Evolutionary conservation across 2,888 invertebrate species (phyloP).

Genomic region (Agonopterix alstromeriana): DNA sequence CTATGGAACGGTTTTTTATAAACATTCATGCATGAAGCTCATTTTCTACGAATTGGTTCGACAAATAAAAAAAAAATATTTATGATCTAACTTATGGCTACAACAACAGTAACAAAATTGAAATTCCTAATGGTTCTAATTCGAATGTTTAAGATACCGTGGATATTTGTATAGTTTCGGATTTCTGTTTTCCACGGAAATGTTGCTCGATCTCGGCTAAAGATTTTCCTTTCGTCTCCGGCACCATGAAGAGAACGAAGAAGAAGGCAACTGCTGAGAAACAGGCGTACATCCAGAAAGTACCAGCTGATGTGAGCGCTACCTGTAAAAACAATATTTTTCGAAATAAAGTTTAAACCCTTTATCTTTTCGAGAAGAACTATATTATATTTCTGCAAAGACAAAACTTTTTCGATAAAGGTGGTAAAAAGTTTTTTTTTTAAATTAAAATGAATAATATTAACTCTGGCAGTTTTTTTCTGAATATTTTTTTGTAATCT

Average conservation of each 20-base stretch:
- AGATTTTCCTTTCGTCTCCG: slow-evolving; percentile 84
- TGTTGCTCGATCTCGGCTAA: slow-evolving; percentile 79
- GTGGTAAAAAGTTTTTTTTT: too few relatives aligned
- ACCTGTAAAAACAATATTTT: slow-evolving; percentile 27
- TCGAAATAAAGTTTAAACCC: not conserved
- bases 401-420: too few relatives aligned
- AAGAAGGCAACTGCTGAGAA: slow-evolving; percentile 69
- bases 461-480: too few relatives aligned
- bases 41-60: too few relatives aligned
- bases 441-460: too few relatives aligned
- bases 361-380: too few relatives aligned
- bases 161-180: slow-evolving; percentile 24
- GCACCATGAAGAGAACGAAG: slow-evolving; percentile 74
- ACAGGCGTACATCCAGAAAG: slow-evolving; percentile 74
- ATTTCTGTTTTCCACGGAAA: slow-evolving; percentile 51
- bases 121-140: not conserved
- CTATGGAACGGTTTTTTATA: too few relatives aligned
- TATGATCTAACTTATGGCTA: too few relatives aligned
- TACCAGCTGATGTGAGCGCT: slow-evolving; percentile 68
- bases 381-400: too few relatives aligned
- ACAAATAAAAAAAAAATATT: too few relatives aligned
- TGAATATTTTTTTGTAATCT: too few relatives aligned
- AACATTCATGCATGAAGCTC: too few relatives aligned
- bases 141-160: not conserved
- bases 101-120: not conserved